Evolutionary conservation across 2,888 invertebrate species (phyloP).

Genomic region (Ptychoptera contaminata): DNA sequence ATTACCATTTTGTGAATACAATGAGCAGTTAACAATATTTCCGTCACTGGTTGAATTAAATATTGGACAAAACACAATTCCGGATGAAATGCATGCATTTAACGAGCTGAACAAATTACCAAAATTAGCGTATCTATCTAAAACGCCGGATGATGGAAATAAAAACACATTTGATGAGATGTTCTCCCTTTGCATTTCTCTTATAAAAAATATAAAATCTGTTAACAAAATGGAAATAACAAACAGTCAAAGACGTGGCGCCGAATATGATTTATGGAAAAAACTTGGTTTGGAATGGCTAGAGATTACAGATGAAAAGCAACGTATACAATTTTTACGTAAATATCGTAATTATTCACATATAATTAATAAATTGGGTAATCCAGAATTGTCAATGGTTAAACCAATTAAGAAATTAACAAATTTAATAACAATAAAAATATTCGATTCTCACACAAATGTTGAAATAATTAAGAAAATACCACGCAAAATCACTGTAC

Average conservation of each 20-base stretch:
- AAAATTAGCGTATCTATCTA: constrained; percentile 20
- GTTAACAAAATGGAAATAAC: constrained; percentile 57
- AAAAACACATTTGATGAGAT: constrained; percentile 43
- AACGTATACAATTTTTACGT: constrained; percentile 38
- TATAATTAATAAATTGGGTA: constrained; percentile 61
- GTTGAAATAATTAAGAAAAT: constrained; percentile 48
- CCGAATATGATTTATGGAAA: constrained; percentile 85
- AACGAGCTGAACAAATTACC: constrained; percentile 69
- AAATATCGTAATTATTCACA: constrained; percentile 63
- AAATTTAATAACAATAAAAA: constrained; percentile 47
- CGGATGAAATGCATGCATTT: constrained; percentile 61
- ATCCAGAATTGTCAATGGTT: constrained; percentile 61
- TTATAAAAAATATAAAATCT: constrained; percentile 54
- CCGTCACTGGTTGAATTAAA: constrained; percentile 50
- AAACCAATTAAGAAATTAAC: constrained; percentile 45
- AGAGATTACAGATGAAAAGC: constrained; percentile 32
- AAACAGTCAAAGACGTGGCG: constrained; percentile 58
- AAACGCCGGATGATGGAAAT: constrained; percentile 21
- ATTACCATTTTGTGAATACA: constrained; percentile 36
- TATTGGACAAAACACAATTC: constrained; percentile 59
- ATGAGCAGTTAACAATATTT: constrained; percentile 45
- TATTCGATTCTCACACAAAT: constrained; percentile 32
- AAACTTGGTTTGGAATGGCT: constrained; percentile 62
- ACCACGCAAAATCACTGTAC: constrained; percentile 61
- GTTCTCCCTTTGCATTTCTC: constrained; percentile 67